Evolutionary conservation across 2,888 invertebrate genomes (phyloP).

Genomic region (Apamea sordens): DNA sequence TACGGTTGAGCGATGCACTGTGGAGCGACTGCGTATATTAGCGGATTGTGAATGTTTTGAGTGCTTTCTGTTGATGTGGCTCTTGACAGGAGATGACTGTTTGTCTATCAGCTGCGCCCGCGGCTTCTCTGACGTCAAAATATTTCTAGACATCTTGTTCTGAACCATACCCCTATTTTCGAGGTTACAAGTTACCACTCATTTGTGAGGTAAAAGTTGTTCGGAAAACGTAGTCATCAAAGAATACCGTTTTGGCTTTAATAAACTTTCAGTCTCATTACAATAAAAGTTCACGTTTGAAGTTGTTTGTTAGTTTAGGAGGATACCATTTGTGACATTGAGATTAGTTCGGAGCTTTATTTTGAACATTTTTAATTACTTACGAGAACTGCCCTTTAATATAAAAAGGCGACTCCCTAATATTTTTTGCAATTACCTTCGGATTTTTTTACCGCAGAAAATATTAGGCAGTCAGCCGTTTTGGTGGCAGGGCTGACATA

Average conservation of each 20-base stretch:
- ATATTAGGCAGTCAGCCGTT: too few species aligned
- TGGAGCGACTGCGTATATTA: constrained; percentile 3
- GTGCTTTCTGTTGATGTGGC: constrained; percentile 16
- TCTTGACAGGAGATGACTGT: background rate
- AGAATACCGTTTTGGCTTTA: too few species aligned
- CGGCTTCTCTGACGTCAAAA: background rate
- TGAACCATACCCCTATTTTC: background rate
- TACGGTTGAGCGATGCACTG: constrained; percentile 43
- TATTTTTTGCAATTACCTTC: background rate
- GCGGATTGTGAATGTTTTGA: constrained; percentile 14
- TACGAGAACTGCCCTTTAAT: background rate
- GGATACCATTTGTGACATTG: constrained; percentile 12
- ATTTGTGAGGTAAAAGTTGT: too few species aligned
- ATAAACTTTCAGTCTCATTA: too few species aligned
- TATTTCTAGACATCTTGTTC: background rate
- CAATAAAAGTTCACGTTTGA: too few species aligned
- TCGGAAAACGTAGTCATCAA: too few species aligned
- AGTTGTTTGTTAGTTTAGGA: too few species aligned
- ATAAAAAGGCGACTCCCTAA: background rate
- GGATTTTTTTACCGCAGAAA: background rate
- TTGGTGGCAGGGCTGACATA: background rate
- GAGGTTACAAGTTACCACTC: background rate
- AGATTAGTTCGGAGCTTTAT: constrained; percentile 24
- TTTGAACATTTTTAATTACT: constrained; percentile 11
- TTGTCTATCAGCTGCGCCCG: background rate